Base-by-base conservation (phyloP, 2,113 vertebrate genomes). In the Propithecus coquereli region DNA sequence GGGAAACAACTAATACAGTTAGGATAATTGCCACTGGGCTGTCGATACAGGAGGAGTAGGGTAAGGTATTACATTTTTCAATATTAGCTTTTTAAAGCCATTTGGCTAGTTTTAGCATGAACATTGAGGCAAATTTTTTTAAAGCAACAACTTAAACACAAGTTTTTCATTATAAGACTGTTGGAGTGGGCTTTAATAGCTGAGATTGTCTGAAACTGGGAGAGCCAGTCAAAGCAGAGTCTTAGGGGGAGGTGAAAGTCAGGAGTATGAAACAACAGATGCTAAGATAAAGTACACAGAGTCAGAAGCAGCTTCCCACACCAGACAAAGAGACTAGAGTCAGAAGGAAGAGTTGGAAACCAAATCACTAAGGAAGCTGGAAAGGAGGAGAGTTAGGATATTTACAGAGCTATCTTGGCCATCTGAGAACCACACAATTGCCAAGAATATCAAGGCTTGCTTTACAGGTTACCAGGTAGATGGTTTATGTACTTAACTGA, bases 61-160 rank as follows among this genome's bases (percentile, higher is more conserved):
- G 76, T 4, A 68, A 83, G 70, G 32, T 70, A 40, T 45, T 85
- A 14, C 27, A 70, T 37, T 77, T 73, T 94, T 77, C 45, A 83
- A 79, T 34, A 27, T 83, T 71, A 45, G 52, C 2, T 84, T 18
- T 70, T 89, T 40, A 84, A 61, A 83, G 45, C 9, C 22, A 87
- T 87, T 87, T 70, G n/a, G 32, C 43, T 83, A 32, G 54, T 92
- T 84, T 70, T 34, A 83, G 27, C 52, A 63, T 52, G n/a, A 52
- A 63, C 52, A 65, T 90, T 83, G n/a, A 57, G 37, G 32, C n/a
- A 45, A 77, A 63, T 20, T 61, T 59, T 80, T 85, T 66, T 37
- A 32, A 82, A 94, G 74, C 59, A 65, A 87, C 82, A 68, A 61
- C 27, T 86, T 86, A 87, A 50, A 87, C 32, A 54, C 7, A 23